Conservation (phyloP, 1,140 invertebrate genomes). For the Chironomus tepperi region DNA sequence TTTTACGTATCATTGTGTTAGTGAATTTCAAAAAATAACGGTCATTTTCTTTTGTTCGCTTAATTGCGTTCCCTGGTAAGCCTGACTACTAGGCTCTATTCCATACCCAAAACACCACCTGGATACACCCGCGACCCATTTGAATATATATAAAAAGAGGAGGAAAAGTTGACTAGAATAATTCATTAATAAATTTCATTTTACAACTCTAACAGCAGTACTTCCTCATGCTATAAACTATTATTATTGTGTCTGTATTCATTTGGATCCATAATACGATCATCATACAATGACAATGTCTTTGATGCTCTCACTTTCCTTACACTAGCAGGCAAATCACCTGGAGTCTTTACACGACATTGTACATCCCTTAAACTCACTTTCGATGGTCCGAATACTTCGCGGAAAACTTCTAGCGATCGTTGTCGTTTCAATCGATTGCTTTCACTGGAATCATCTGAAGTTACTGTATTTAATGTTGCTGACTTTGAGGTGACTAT, state of each 20-base stretch:
- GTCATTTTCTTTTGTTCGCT: no score
- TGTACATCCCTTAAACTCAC: constrained; percentile 60
- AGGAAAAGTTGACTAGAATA: no score
- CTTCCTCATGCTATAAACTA: constrained; percentile 41
- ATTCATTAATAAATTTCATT: neutral
- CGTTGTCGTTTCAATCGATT: constrained; percentile 43
- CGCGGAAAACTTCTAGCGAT: constrained; percentile 58
- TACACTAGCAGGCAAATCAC: constrained; percentile 66
- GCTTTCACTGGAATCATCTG: neutral
- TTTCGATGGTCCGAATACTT: constrained; percentile 48
- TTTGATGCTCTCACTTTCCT: constrained; percentile 50
- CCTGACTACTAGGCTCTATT: no score
- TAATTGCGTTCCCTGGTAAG: no score
- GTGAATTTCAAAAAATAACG: no score
- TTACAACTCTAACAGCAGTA: constrained; percentile 35
- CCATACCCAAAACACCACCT: no score
- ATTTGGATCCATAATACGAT: constrained; percentile 67
- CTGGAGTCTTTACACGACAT: constrained; percentile 69
- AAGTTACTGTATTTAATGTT: constrained; percentile 25
- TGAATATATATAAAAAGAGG: no score
- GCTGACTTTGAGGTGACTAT: constrained; percentile 30
- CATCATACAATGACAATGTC: constrained; percentile 75
- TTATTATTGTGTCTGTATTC: constrained; percentile 32
- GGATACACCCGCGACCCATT: no score
- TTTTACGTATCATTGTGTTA: neutral